Evolutionary conservation across 2,113 vertebrate genomes (phyloP), one percentile per base, ranked within the genome.

Genomic region (Ardeotis arabs): DNA sequence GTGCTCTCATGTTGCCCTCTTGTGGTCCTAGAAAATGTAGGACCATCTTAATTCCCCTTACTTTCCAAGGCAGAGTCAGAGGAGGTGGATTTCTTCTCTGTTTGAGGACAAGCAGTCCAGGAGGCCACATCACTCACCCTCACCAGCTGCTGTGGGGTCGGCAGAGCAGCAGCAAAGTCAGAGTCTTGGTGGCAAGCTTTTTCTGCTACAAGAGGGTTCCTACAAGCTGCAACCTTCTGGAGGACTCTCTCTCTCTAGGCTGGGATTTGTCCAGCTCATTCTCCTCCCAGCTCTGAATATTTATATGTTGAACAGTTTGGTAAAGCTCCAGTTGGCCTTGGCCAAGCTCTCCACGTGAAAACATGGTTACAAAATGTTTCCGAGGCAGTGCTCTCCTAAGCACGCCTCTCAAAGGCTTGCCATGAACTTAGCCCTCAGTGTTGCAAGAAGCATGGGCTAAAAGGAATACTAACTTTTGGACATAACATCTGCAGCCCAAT

Each of bases 311-410:
- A 93, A 66, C 45, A 76, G 74, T 89, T 95, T 95, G 96, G 90
- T 92, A 76, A 64, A 66, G 74, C 41, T 96, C 89, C 95, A 95
- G 50, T 95, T 97, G 96, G 94, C 91, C 2, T 1, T 76, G 84
- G n/a, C 41, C 2, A 4, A 79, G 50, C 10, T 89, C 41, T 69
- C 84, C 96, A 93, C 14, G 63, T 95, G 91, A 93, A 91, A 92
- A 89, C 62, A 52, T 15, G 47, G 72, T 97, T 92, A 96, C 92
- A 89, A 85, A 95, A 97, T 94, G 87, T 96, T 95, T 95, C 95
- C 76, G 4, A 91, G 74, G 59, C 84, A 84, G 74, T 24, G 25
- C 41, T 89, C 64, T 28, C 60, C 64, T 27, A 49, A 89, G 50
- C 50, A 56, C 1, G 8, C 12, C 60, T 70, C 89, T 55, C 24